A percentile compares a stretch with the other conserved stretches of the same genome.
Conservation (phyloP, 2,888 invertebrate genomes). For the Eudasyphora cyanicolor region DNA sequence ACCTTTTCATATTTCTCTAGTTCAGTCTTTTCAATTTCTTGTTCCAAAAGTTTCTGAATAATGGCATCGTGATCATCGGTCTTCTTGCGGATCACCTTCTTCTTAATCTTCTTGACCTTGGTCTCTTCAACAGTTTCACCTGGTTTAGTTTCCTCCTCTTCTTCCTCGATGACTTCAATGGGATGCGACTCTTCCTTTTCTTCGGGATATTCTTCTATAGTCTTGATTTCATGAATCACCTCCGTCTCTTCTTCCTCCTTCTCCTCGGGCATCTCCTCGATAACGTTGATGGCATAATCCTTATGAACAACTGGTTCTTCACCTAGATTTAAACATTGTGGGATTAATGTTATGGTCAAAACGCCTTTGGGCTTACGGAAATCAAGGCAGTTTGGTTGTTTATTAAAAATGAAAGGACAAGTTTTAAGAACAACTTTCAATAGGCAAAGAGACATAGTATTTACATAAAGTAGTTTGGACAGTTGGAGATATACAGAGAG, state of each 20-base stretch:
- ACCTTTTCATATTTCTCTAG: slow-evolving; percentile 80
- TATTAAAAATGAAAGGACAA: slow-evolving; percentile 51
- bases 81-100: slow-evolving; percentile 75
- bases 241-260: slow-evolving; percentile 76
- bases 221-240: slow-evolving; percentile 71
- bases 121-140: slow-evolving; percentile 65
- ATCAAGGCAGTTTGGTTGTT: slow-evolving; percentile 64
- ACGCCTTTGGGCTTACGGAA: slow-evolving; percentile 29
- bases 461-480: slow-evolving; percentile 58
- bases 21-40: slow-evolving; percentile 79
- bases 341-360: not conserved
- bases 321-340: slow-evolving; percentile 69
- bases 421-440: slow-evolving; percentile 39
- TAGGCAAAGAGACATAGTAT: slow-evolving; percentile 63
- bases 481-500: slow-evolving; percentile 9
- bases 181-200: slow-evolving; percentile 74
- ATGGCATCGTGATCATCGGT: slow-evolving; percentile 77
- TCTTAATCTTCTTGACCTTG: slow-evolving; percentile 74
- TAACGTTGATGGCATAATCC: slow-evolving; percentile 80
- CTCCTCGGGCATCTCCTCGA: slow-evolving; percentile 77
- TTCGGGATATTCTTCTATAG: slow-evolving; percentile 73
- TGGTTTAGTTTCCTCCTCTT: slow-evolving; percentile 67
- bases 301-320: slow-evolving; percentile 73
- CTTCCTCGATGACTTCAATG: slow-evolving; percentile 73
- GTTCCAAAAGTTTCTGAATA: slow-evolving; percentile 76